Conservation (phyloP, 1,140 invertebrate genomes). For the Plectrocnemia conspersa region DNA sequence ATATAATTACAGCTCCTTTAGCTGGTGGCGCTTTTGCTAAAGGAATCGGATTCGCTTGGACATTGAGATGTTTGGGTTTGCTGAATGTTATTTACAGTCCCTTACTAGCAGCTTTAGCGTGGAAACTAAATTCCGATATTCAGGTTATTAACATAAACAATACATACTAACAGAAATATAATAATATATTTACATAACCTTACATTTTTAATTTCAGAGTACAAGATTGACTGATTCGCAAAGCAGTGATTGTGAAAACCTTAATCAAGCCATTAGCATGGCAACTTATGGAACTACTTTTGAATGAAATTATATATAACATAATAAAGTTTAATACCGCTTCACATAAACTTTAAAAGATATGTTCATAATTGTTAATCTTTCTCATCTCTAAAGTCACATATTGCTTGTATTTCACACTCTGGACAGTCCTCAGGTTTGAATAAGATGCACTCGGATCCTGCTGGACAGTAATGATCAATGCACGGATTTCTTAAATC, state of each 20-base stretch:
- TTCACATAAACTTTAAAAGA: neutral
- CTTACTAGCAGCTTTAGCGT: conserved; percentile 43
- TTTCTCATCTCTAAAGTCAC: conserved; percentile 11
- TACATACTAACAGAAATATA: neutral
- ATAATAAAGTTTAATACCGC: neutral
- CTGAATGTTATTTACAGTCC: conserved; percentile 66
- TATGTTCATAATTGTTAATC: neutral
- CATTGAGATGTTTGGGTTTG: conserved; percentile 65
- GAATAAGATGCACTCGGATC: conserved; percentile 21
- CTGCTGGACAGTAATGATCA: conserved; percentile 25
- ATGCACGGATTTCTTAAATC: conserved; percentile 18
- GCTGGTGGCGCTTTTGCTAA: conserved; percentile 64
- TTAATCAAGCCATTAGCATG: conserved; percentile 32
- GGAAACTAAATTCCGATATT: conserved; percentile 31
- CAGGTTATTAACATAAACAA: conserved; percentile 21
- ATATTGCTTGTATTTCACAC: conserved; percentile 27
- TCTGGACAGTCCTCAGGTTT: conserved; percentile 27
- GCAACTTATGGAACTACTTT: conserved; percentile 27
- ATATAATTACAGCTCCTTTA: conserved; percentile 58
- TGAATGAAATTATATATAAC: conserved; percentile 16
- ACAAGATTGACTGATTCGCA: conserved; percentile 31
- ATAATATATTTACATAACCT: neutral
- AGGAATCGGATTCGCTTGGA: conserved; percentile 67
- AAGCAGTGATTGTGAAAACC: conserved; percentile 33
- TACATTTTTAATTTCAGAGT: conserved; percentile 29